Evolutionary conservation across 2,888 invertebrate genomes (phyloP).

Genomic region (Apocheima hispidaria): DNA sequence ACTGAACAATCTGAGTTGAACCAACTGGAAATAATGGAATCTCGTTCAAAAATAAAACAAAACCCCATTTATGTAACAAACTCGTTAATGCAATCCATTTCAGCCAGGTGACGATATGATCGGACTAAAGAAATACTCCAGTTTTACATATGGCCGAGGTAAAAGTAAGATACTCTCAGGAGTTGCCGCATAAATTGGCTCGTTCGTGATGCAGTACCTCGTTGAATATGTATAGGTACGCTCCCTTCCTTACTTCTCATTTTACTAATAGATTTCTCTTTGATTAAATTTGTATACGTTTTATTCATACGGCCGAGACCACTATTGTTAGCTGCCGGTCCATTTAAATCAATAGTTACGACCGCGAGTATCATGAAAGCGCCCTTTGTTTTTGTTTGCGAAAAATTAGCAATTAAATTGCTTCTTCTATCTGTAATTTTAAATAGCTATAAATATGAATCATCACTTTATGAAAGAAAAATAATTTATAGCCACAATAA

Average conservation of each 20-base stretch:
- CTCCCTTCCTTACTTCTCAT: constrained; percentile 86
- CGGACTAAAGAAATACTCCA: constrained; percentile 78
- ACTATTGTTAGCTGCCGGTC: constrained; percentile 76
- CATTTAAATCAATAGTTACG: constrained; percentile 73
- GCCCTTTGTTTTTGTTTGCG: constrained; percentile 26
- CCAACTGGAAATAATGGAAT: constrained; percentile 11
- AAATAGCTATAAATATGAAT: constrained; percentile 25
- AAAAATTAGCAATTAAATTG: constrained; percentile 31
- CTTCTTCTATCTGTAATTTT: constrained; percentile 15
- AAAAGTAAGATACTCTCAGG: constrained; percentile 82
- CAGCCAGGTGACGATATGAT: constrained; percentile 75
- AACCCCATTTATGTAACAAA: constrained; percentile 22
- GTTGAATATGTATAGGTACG: constrained; percentile 86
- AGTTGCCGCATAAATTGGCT: constrained; percentile 83
- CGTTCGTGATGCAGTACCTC: constrained; percentile 85
- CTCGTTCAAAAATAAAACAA: constrained; percentile 16
- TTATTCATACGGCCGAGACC: constrained; percentile 80
- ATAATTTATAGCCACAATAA: constrained; percentile 24
- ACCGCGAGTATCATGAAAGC: constrained; percentile 48
- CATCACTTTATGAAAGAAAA: constrained; percentile 27
- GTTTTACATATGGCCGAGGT: constrained; percentile 83
- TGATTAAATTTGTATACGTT: constrained; percentile 84
- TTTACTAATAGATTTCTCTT: constrained; percentile 86
- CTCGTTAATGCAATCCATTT: constrained; percentile 49
- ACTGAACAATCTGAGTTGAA: neutral